A percentile compares a stretch with the other conserved stretches of the same genome.
Evolutionary conservation across 2,888 invertebrate genomes (phyloP).

Genomic region (Mycalesis mineus): DNA sequence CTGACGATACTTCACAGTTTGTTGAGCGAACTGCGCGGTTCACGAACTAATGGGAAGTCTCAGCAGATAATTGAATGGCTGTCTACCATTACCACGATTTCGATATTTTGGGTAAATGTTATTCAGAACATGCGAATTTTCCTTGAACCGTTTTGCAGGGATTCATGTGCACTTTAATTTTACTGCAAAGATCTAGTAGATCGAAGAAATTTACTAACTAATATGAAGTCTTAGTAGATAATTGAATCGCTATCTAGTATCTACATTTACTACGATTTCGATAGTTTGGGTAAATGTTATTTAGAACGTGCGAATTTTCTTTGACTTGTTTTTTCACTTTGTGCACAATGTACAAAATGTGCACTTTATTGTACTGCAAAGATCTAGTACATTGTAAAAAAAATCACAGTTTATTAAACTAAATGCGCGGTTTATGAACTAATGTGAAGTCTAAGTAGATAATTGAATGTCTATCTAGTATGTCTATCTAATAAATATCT

Average conservation of each 20-base stretch:
- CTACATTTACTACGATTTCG: not conserved
- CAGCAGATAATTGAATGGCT: not conserved
- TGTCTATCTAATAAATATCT: too few species aligned
- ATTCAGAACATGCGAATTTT: too few species aligned
- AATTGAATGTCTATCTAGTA: not conserved
- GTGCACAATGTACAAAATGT: too few species aligned
- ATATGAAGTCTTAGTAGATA: not conserved
- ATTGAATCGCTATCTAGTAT: not conserved
- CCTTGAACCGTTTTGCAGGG: too few species aligned
- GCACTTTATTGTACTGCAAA: too few species aligned
- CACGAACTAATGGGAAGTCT: not conserved
- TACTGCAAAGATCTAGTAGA: too few species aligned
- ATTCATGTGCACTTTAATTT: too few species aligned
- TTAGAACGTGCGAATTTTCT: too few species aligned
- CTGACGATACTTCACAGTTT: not conserved
- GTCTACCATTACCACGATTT: not conserved
- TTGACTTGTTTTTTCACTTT: too few species aligned
- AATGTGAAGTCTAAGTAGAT: not conserved
- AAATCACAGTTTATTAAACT: not conserved
- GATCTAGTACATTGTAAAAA: slow-evolving; percentile 3
- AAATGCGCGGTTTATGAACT: not conserved
- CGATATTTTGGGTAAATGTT: not conserved
- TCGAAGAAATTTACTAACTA: too few species aligned
- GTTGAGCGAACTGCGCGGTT: not conserved
- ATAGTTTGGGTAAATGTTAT: not conserved